Base-by-base conservation (phyloP, 2,113 vertebrate species). In the Ellobius talpinus region DNA sequence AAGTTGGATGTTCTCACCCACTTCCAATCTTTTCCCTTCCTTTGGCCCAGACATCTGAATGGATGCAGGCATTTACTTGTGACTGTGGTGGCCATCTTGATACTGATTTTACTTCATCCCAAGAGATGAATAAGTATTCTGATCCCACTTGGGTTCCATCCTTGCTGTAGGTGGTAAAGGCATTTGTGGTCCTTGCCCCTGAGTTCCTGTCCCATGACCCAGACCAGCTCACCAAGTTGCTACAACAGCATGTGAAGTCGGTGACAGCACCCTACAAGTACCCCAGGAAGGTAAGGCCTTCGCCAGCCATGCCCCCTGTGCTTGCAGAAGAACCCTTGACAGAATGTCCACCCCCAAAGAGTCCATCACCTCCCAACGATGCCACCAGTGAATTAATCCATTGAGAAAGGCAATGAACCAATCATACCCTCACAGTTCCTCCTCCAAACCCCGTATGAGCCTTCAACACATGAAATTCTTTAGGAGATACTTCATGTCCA, bases 241-340 rank as follows among this genome's bases (percentile, higher is more conserved):
- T 99, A 23, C 99, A 99, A 68, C 87, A 98, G 17, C 98, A 99
- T 16, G 98, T 99, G 91, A 99, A 99, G 97, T 98, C 95, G 10
- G 96, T 98, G 42, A 99, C 99, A 8, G 99, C 99, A n/a, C 99
- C 99, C 4, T 99, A 99, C 96, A 99, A 99, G 95, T 99, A 99
- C n/a, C 99, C 98, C 0, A 98, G 99, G 84, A 99, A 99, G 98
- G 99, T 99, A 88, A 98, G 97, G 10, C 10, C 19, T 29, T 55
- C 16, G 39, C 52, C 61, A 11, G 21, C 65, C 47, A 12, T 3
- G 10, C 11, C 24, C 21, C 47, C 55, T 24, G 2, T 24, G 66
- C 14, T 2, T 68, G 17, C 31, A 68, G n/a, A n/a, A 68, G 61
- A 19, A n/a, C 79, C 21, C 21, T 29, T n/a, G 36, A 84, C 13